Evolutionary conservation across 2,888 invertebrate genomes (phyloP), one percentile per base, ranked within the genome.

Genomic region (Steromphala cineraria): DNA sequence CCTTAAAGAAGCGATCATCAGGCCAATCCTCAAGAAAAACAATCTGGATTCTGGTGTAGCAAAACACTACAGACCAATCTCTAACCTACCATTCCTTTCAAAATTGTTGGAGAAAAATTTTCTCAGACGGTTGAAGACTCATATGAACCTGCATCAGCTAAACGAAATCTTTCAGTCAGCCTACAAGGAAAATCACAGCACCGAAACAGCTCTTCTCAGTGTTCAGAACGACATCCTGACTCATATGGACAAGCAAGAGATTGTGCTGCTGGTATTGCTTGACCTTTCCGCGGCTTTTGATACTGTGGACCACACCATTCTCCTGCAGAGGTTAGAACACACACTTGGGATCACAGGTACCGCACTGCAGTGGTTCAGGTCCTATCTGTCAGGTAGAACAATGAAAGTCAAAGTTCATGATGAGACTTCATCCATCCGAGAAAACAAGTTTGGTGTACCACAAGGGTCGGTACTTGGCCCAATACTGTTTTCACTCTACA

Each of bases 221-320:
- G 82, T 82, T 21, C 78, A 80, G 24, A 83, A 80, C 76, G 83
- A 85, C 76, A 82, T 85, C 56, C 36, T 81, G 19, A 56, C 78
- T 10, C 75, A 78, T 36, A 78, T 83, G 5, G 85, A 85, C 79
- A 55, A 81, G 13, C 79, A 81, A 36, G 55, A 80, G 55, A 79
- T 81, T 17, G 81, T 75, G 3, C 36, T 84, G 31, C 53, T 86
- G 7, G 80, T 85, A 15, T 77, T 84, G 56, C 77, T 84, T 3
- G 84, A 85, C 76, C 67, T 85, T 40, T 80, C 80, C 4, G 80
- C 79, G 15, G 83, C 81, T 31, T 85, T 85, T 75, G 82, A 84
- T 52, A 86, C 84, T 7, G 80, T 83, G 28, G 82, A 85, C 56
- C 84, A 85, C 67, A 71, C 46, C 5, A 83, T 36, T n/a, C 36